Percentiles rank a stretch among this genome's conserved stretches.
Evolutionary conservation across 2,797 vertebrate species (phyloP).

Genomic region (Acipenser transmontanus): DNA sequence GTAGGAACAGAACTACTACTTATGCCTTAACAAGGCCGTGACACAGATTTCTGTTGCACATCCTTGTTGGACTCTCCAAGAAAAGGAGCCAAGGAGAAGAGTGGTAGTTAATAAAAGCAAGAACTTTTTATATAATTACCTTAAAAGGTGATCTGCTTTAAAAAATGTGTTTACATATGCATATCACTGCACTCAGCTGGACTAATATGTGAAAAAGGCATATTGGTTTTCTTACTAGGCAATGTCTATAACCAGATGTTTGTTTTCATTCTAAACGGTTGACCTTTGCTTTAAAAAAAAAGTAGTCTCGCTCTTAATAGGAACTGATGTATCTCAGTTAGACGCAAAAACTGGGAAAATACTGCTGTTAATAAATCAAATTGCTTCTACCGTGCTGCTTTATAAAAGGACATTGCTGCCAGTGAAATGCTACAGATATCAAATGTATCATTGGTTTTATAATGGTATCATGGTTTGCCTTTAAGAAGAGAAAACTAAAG

Average conservation of each 20-base stretch:
- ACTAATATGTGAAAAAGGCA: slow-evolving; percentile 66
- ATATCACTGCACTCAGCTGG: slow-evolving; percentile 83
- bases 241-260: slow-evolving; percentile 42
- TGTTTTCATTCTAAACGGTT: slow-evolving; percentile 68
- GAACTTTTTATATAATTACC: slow-evolving; percentile 77
- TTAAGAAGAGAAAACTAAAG: slow-evolving; percentile 42
- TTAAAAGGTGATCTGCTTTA: slow-evolving; percentile 79
- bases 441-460: slow-evolving; percentile 63
- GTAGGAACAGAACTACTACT: slow-evolving; percentile 53
- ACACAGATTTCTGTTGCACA: slow-evolving; percentile 88
- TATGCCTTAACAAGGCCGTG: slow-evolving; percentile 74
- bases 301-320: slow-evolving; percentile 71
- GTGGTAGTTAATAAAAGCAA: slow-evolving; percentile 60
- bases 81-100: slow-evolving; percentile 63
- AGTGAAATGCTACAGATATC: slow-evolving; percentile 52
- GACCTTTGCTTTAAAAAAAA: slow-evolving; percentile 73
- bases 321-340: slow-evolving; percentile 66
- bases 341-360: slow-evolving; percentile 68
- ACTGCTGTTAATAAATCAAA: slow-evolving; percentile 66
- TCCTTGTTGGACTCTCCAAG: slow-evolving; percentile 43
- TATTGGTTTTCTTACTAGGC: slow-evolving; percentile 55
- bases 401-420: slow-evolving; percentile 64
- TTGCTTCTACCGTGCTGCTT: slow-evolving; percentile 68
- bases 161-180: slow-evolving; percentile 93
- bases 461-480: slow-evolving; percentile 60